A percentile compares a stretch with the other conserved stretches of the same genome.
phyloP scores from a whole-genome alignment of 1,140 invertebrate species.

The Araneus ventricosus region DNA sequence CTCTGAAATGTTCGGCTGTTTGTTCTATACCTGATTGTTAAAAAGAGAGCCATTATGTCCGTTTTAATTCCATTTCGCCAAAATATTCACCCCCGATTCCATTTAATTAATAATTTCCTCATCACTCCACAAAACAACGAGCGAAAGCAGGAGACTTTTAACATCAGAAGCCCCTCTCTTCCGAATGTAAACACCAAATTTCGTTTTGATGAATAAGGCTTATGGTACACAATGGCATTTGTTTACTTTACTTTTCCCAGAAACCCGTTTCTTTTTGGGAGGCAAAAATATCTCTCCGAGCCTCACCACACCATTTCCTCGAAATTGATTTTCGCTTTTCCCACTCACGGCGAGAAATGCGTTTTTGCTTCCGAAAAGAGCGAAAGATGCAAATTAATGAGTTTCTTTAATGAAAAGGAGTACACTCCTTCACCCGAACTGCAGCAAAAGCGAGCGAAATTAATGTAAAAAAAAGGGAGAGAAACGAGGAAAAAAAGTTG shows the following conservation, averaged over 20 bases:
- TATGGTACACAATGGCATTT: background rate
- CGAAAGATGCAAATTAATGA: conserved; percentile 73
- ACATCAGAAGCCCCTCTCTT: background rate
- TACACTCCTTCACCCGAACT: background rate
- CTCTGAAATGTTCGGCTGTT: too few relatives aligned
- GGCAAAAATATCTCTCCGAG: background rate
- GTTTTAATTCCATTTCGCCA: background rate
- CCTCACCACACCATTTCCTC: background rate
- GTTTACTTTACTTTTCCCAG: background rate
- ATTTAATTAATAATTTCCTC: conserved; percentile 5
- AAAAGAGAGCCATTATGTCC: too few relatives aligned
- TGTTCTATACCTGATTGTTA: too few relatives aligned
- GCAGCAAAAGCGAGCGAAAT: conserved; percentile 44
- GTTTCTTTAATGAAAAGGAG: conserved; percentile 74
- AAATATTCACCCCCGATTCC: background rate
- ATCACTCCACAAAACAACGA: background rate
- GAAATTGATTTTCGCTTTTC: conserved; percentile 70
- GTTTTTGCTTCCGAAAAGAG: conserved; percentile 25
- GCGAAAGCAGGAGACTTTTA: too few relatives aligned
- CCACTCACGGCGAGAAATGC: background rate
- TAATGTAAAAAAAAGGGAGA: conserved; percentile 66
- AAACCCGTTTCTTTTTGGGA: background rate
- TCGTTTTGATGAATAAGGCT: conserved; percentile 17
- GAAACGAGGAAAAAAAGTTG: background rate
- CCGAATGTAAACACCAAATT: background rate